Conservation (phyloP, 1,140 invertebrate genomes). For the Drosophila simulans region DNA sequence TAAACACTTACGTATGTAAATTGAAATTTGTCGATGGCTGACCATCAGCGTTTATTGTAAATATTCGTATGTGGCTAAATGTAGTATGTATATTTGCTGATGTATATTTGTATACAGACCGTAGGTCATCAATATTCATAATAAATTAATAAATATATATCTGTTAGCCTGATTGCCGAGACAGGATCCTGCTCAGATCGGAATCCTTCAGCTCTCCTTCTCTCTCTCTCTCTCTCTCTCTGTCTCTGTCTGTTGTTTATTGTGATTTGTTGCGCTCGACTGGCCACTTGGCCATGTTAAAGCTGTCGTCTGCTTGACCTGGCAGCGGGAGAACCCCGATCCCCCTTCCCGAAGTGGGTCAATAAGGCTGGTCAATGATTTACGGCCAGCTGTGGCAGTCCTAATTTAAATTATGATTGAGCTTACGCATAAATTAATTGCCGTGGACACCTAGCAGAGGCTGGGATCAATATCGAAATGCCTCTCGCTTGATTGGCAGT, state of each 20-base stretch:
- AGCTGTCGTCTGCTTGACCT: constrained; percentile 30
- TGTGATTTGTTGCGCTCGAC: constrained; percentile 49
- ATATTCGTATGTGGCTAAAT: constrained; percentile 60
- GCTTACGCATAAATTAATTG: constrained; percentile 49
- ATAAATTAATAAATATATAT: constrained; percentile 60
- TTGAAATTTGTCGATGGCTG: constrained; percentile 48
- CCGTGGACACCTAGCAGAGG: constrained; percentile 28
- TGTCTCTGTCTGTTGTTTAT: constrained; percentile 5
- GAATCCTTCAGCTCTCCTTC: not conserved
- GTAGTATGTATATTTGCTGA: constrained; percentile 33
- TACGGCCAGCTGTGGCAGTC: constrained; percentile 23
- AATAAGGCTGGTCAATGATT: constrained; percentile 44
- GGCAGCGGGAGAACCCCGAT: constrained; percentile 8
- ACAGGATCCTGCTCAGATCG: constrained; percentile 3
- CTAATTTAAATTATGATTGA: constrained; percentile 42
- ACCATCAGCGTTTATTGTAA: constrained; percentile 38
- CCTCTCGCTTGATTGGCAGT: constrained; percentile 28
- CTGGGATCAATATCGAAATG: constrained; percentile 35
- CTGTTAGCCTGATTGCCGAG: constrained; percentile 30
- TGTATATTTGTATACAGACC: constrained; percentile 40
- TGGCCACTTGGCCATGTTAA: constrained; percentile 45
- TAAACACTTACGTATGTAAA: constrained; percentile 77
- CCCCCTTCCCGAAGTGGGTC: constrained; percentile 19
- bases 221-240: too few species aligned
- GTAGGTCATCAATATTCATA: constrained; percentile 69